A percentile compares a stretch with the other conserved stretches of the same genome.
Conservation (phyloP, 2,113 vertebrate species). For the Theristicus caerulescens region DNA sequence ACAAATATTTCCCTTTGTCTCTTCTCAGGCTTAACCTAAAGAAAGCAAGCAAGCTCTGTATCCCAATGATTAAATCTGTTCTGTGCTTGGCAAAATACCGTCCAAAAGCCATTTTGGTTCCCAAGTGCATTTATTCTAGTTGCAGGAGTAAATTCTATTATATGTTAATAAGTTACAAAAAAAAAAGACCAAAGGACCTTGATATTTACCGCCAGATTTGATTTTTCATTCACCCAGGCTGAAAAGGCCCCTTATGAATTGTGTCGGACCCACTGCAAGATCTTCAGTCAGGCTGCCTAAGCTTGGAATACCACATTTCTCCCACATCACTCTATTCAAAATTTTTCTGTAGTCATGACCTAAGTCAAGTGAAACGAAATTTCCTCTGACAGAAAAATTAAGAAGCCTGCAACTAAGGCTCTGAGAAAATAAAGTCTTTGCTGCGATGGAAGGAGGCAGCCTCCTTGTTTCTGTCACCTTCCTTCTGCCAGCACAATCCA, state of each 20-base stretch:
- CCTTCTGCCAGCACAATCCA: neutral
- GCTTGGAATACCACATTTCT: neutral
- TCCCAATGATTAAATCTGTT: neutral
- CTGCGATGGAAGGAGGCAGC: neutral
- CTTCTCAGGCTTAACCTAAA: conserved; percentile 6
- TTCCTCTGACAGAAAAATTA: neutral
- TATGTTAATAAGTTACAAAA: neutral
- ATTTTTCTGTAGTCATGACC: neutral
- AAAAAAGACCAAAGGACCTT: neutral
- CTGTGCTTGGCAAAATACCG: neutral
- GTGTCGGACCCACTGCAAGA: neutral
- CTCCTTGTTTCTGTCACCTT: neutral
- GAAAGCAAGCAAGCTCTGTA: neutral
- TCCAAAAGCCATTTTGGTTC: neutral
- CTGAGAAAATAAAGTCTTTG: neutral
- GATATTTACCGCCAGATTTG: neutral
- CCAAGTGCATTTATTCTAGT: neutral
- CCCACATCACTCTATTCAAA: neutral
- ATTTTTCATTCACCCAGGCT: neutral
- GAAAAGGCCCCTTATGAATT: neutral
- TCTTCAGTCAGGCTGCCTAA: neutral
- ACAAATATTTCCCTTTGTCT: conserved; percentile 56
- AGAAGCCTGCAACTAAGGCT: neutral
- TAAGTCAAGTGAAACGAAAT: neutral
- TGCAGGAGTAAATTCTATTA: neutral